A percentile compares a stretch with the other conserved stretches of the same genome.
phyloP scores from a whole-genome alignment of 2,888 invertebrate species.

The Apomyelois bistriatella region DNA sequence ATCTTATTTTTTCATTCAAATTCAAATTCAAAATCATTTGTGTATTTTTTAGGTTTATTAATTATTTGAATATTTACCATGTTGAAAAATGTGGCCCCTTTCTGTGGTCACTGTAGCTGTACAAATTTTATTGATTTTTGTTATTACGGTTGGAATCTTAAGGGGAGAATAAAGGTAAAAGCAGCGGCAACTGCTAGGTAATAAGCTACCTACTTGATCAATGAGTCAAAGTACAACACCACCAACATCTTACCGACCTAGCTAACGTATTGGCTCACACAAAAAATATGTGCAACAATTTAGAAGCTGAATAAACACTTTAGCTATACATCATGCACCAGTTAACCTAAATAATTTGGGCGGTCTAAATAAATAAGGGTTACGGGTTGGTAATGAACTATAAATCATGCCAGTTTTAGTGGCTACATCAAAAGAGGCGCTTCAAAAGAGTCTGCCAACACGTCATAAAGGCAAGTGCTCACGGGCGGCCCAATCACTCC shows the following conservation, averaged over 20 bases:
- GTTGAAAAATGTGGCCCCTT: too few species aligned
- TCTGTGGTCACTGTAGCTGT: too few species aligned
- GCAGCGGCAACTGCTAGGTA: too few species aligned
- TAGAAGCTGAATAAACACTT: slow-evolving; percentile 9
- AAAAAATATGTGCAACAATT: slow-evolving; percentile 1
- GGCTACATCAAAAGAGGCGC: slow-evolving; percentile 46
- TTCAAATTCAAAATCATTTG: too few species aligned
- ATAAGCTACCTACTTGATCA: too few species aligned
- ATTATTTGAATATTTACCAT: too few species aligned
- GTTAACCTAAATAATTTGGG: slow-evolving; percentile 37
- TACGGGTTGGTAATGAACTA: slow-evolving; percentile 34
- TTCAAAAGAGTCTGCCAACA: slow-evolving; percentile 32
- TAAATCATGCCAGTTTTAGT: slow-evolving; percentile 45
- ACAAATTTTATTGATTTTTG: too few species aligned
- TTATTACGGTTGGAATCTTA: too few species aligned
- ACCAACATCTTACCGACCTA: background rate
- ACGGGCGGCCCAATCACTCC: slow-evolving; percentile 45
- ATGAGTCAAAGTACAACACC: too few species aligned
- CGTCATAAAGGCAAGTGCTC: slow-evolving; percentile 40
- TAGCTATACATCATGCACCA: slow-evolving; percentile 28
- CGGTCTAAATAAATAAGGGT: slow-evolving; percentile 38
- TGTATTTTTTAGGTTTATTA: too few species aligned
- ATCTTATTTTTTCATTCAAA: too few species aligned
- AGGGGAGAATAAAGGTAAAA: too few species aligned
- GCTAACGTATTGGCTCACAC: slow-evolving; percentile 5